A percentile compares a stretch with the other conserved stretches of the same genome.
Evolutionary conservation across 1,140 invertebrate genomes (phyloP).

Genomic region (Asobara japonica): DNA sequence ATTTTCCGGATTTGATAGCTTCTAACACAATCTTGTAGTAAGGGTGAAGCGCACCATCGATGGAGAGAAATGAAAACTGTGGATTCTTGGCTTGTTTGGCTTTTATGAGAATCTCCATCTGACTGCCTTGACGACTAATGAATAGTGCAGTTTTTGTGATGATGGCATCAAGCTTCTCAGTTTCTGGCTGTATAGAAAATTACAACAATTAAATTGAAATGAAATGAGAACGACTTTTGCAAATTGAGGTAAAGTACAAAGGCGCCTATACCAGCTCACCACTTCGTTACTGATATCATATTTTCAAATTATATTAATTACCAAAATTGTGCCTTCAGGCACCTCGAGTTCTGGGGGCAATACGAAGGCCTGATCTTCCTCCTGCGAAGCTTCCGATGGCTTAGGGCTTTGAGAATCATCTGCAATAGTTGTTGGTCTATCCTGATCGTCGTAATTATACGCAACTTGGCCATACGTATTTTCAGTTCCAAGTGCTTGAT

Average conservation of each 20-base stretch:
- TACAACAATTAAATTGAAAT: neutral
- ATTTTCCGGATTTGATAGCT: constrained; percentile 85
- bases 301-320: too few species aligned
- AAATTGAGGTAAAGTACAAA: too few species aligned
- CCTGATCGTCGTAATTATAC: constrained; percentile 77
- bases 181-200: constrained; percentile 80
- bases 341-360: constrained; percentile 77
- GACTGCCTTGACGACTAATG: constrained; percentile 90
- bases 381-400: constrained; percentile 57
- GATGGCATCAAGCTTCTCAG: constrained; percentile 90
- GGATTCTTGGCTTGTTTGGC: constrained; percentile 94
- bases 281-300: too few species aligned
- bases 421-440: constrained; percentile 44
- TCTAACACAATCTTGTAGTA: constrained; percentile 90
- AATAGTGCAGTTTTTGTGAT: constrained; percentile 97
- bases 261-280: too few species aligned
- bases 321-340: constrained; percentile 74
- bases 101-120: constrained; percentile 99
- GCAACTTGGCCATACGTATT: constrained; percentile 81
- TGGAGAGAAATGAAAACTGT: constrained; percentile 93
- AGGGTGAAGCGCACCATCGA: constrained; percentile 83
- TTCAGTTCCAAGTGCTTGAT: constrained; percentile 76
- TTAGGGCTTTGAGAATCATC: constrained; percentile 61
- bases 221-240: too few species aligned
- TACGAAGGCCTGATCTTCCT: constrained; percentile 79